Conservation (phyloP, 2,113 vertebrate genomes). For the Chloropsis cyanopogon region DNA sequence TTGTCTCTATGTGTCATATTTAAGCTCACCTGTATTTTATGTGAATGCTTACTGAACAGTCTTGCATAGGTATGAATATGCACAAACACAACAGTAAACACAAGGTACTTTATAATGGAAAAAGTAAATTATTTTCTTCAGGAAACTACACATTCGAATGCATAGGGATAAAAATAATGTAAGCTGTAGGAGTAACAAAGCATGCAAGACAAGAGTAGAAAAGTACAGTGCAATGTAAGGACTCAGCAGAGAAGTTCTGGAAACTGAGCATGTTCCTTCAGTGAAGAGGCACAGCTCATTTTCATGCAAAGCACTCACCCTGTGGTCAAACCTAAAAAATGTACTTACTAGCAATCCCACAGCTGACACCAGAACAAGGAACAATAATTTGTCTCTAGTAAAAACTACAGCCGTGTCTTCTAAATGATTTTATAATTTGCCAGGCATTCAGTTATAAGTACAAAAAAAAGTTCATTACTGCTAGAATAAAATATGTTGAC, state of each 20-base stretch:
- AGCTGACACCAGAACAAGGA: neutral
- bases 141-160: neutral
- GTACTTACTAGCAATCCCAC: neutral
- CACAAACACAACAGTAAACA: neutral
- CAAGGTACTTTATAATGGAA: neutral
- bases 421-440: neutral
- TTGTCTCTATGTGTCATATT: neutral
- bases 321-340: neutral
- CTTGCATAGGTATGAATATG: neutral
- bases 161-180: neutral
- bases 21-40: neutral
- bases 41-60: neutral
- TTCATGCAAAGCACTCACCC: neutral
- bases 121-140: neutral
- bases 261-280: neutral
- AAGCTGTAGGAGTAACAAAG: neutral
- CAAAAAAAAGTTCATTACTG: neutral
- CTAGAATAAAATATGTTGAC: neutral
- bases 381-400: neutral
- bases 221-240: neutral
- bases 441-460: neutral
- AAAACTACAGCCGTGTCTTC: neutral
- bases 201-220: neutral
- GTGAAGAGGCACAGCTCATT: neutral
- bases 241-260: neutral